Evolutionary conservation across 2,888 invertebrate genomes (phyloP).

Genomic region (Amorpha juglandis): DNA sequence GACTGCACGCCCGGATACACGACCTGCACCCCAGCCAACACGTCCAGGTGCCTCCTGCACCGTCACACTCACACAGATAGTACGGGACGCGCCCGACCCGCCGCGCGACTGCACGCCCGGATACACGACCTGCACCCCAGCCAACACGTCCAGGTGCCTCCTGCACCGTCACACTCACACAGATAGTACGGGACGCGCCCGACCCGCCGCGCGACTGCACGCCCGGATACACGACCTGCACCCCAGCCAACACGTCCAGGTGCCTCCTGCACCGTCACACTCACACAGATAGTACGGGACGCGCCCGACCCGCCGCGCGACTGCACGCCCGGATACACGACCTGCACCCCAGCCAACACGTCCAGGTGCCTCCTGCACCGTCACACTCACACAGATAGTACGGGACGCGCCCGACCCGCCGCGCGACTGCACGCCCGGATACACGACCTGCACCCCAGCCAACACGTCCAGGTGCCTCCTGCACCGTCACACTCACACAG

Average conservation of each 20-base stretch:
- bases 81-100: constrained; percentile 63
- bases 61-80: background rate
- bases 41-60: constrained; percentile 77
- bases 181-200: too few species aligned
- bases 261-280: constrained; percentile 48
- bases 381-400: background rate
- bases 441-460: constrained; percentile 57
- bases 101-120: constrained; percentile 55
- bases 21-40: constrained; percentile 65
- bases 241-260: constrained; percentile 79
- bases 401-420: constrained; percentile 63
- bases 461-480: constrained; percentile 81
- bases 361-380: constrained; percentile 77
- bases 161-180: background rate
- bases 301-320: constrained; percentile 63
- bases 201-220: constrained; percentile 60
- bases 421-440: constrained; percentile 53
- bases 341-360: constrained; percentile 64
- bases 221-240: constrained; percentile 54
- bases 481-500: background rate
- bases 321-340: constrained; percentile 48
- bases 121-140: constrained; percentile 55
- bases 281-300: too few species aligned
- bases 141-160: constrained; percentile 82
- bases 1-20: constrained; percentile 50